Evolutionary conservation across 2,113 vertebrate species (phyloP).

Genomic region (Pterocles gutturalis): DNA sequence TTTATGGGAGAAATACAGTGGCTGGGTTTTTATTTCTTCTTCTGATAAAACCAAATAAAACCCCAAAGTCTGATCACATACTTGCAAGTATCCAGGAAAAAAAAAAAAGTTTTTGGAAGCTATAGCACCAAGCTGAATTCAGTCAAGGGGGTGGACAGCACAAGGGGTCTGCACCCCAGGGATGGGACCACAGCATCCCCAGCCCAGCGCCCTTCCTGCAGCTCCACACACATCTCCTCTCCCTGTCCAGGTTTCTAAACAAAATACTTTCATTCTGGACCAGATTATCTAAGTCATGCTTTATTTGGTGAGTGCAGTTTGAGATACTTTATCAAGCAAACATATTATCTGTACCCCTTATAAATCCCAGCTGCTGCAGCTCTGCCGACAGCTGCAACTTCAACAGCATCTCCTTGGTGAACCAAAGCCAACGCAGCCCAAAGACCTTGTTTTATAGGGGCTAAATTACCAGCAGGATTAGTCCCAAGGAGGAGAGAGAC

Average conservation of each 20-base stretch:
- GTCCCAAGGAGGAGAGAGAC: neutral
- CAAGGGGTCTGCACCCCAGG: fast-evolving
- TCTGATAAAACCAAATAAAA: neutral
- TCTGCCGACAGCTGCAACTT: neutral
- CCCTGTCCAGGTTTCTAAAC: neutral
- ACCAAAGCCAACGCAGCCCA: neutral
- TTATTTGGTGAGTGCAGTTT: neutral
- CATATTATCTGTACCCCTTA: neutral
- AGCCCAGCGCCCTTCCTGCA: fast-evolving
- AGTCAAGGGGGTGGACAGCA: fast-evolving
- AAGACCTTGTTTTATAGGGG: neutral
- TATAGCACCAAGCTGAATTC: neutral
- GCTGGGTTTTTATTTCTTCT: neutral
- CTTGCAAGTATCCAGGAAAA: neutral
- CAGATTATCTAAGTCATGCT: neutral
- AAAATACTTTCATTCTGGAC: neutral
- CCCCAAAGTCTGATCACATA: neutral
- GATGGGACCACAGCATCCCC: fast-evolving
- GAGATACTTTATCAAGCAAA: neutral
- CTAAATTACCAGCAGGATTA: neutral
- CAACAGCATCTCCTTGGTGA: neutral
- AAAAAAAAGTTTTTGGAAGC: neutral
- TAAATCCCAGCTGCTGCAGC: neutral
- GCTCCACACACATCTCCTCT: neutral
- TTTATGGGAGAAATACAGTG: neutral